A percentile compares a stretch with the other conserved stretches of the same genome.
Evolutionary conservation across 2,113 vertebrate species (phyloP).

Genomic region (Coreoperca whiteheadi): DNA sequence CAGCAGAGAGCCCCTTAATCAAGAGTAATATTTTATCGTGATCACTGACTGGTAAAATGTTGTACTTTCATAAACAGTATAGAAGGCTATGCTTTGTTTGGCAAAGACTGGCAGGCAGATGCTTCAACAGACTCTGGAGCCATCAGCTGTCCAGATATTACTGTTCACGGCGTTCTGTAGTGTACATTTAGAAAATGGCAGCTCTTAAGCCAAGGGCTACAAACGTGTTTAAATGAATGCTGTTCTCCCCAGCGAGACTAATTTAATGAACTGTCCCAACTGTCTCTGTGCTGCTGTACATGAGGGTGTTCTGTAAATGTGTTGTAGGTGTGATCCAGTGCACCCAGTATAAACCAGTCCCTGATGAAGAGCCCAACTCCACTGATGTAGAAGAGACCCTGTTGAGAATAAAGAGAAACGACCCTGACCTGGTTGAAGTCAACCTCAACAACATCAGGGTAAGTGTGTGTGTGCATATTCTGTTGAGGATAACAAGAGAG

Average conservation of each 20-base stretch:
- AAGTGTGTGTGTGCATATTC: background rate
- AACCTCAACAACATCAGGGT: conserved; percentile 99
- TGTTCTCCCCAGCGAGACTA: background rate
- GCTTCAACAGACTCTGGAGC: background rate
- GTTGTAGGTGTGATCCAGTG: conserved; percentile 95
- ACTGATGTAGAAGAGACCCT: conserved; percentile 95
- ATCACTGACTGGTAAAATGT: conserved; percentile 25
- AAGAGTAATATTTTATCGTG: background rate
- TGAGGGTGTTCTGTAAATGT: background rate
- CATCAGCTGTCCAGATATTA: conserved; percentile 10
- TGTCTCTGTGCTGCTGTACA: background rate
- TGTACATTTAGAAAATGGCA: background rate
- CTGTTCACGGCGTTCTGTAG: conserved; percentile 5
- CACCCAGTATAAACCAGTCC: conserved; percentile 95
- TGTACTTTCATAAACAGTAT: background rate
- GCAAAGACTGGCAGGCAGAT: background rate
- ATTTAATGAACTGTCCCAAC: background rate
- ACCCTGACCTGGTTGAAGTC: conserved; percentile 93
- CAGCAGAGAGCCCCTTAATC: background rate
- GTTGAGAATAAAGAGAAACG: conserved; percentile 90
- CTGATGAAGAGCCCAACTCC: conserved; percentile 95
- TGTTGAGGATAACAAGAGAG: background rate
- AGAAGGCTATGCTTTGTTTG: conserved; percentile 39
- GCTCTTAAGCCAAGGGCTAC: too few species aligned
- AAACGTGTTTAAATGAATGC: background rate